Base-by-base conservation (phyloP, 2,113 vertebrate genomes). In the Zingel zingel region DNA sequence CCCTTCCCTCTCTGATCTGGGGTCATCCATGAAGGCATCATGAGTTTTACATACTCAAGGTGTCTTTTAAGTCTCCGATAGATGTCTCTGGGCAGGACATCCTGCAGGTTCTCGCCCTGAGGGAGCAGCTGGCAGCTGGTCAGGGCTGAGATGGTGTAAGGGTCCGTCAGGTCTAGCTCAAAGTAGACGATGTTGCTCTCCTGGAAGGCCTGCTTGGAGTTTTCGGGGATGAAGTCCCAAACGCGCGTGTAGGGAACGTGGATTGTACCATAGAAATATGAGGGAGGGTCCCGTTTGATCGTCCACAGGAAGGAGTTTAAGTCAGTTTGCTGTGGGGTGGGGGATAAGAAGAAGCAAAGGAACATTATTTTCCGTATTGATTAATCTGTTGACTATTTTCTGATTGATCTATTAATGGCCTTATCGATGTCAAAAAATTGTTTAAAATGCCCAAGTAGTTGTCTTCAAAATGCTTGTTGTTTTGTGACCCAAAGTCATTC, bases 271-370 rank as follows among this genome's bases (percentile, higher is more conserved):
- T 97, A 98, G 83, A 97, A 97, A 88, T 97, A 98, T 21, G 97
- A 97, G 0, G 96, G 97, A 0, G 97, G 97, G 58, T 98, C 95
- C 67, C 96, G 92, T 86, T 97, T 97, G 90, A 98, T 97, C 23
- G 96, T 97, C 97, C 97, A 98, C 77, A 98, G 92, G 94, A 98
- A 98, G 74, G 96, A 98, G 91, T 97, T 98, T 15, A 98, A 88
- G 72, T 97, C 94, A 1, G 89, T 95, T 96, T 98, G 97, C 96
- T 97, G 79, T 14, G 11, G 18, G 23, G 12, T 33, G 45, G 10
- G 18, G 23, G 18, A 36, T 47, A 16, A 59, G 50, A 70, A 54
- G 1, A 71, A 39, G 30, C 0, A 63, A 65, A 25, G 19, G 43
- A 5, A 0, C 9, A 23, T 19, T 50, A 61, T 18, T 53, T 47